Conservation (phyloP, 2,888 invertebrate species). For the Papilio demoleus region DNA sequence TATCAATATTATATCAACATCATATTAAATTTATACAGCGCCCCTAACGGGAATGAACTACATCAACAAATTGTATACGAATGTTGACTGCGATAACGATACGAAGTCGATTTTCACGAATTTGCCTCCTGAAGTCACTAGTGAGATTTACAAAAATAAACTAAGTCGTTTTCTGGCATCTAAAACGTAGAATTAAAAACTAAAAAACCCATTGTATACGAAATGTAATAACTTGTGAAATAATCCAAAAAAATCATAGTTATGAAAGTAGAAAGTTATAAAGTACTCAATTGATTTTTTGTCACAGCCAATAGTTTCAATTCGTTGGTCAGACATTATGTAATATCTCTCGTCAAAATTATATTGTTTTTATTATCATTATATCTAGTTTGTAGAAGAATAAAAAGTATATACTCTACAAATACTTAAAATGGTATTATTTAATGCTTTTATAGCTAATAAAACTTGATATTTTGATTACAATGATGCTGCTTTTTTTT, state of each 20-base stretch:
- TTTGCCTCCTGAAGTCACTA: no score
- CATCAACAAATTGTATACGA: no score
- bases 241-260: neutral
- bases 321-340: neutral
- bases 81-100: no score
- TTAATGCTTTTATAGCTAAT: neutral
- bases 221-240: no score
- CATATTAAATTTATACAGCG: no score
- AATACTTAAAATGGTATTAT: neutral
- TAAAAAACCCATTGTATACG: no score
- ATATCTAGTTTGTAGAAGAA: neutral
- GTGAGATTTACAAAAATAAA: no score
- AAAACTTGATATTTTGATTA: neutral
- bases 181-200: no score
- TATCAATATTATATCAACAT: no score
- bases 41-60: no score
- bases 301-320: neutral
- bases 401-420: neutral
- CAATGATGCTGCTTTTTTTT: neutral
- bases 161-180: no score
- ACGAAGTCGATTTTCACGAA: no score
- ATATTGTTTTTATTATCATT: neutral
- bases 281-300: neutral
- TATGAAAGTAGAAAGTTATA: neutral
- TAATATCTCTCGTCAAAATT: neutral